phyloP scores from a whole-genome alignment of 2,113 vertebrate genomes.

The Sialia sialis region DNA sequence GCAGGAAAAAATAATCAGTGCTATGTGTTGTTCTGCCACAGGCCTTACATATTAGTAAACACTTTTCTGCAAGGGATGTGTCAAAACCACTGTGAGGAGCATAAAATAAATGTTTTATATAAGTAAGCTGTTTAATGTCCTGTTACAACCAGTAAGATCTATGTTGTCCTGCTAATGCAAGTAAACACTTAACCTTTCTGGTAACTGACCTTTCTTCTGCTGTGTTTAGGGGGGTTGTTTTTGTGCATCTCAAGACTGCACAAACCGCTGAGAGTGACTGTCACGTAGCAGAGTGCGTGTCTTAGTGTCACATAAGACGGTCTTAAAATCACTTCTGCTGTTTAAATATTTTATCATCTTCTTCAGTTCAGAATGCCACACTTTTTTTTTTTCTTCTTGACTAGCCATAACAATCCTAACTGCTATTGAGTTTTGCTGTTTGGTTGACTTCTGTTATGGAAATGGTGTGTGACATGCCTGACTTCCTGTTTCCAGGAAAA shows the following conservation, averaged over 20 bases:
- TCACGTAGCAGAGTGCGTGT: neutral
- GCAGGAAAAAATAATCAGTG: neutral
- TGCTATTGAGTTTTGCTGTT: neutral
- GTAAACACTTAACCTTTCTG: neutral
- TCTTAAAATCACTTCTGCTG: neutral
- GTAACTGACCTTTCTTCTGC: neutral
- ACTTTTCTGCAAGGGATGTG: neutral
- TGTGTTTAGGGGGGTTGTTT: neutral
- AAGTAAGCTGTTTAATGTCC: neutral
- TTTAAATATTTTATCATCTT: neutral
- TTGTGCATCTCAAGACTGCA: neutral
- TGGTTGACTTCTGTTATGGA: neutral
- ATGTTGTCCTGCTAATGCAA: neutral
- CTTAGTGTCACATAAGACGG: neutral
- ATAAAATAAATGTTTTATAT: neutral
- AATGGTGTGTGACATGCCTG: neutral
- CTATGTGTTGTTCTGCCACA: neutral
- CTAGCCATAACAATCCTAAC: neutral
- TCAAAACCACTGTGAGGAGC: neutral
- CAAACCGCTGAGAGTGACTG: fast-evolving
- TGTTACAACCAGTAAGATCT: neutral
- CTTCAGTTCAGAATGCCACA: neutral
- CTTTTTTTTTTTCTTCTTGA: neutral
- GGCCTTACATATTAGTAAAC: neutral
- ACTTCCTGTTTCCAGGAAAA: neutral